Conservation (phyloP, 1,140 invertebrate species). For the Colletes gigas region DNA sequence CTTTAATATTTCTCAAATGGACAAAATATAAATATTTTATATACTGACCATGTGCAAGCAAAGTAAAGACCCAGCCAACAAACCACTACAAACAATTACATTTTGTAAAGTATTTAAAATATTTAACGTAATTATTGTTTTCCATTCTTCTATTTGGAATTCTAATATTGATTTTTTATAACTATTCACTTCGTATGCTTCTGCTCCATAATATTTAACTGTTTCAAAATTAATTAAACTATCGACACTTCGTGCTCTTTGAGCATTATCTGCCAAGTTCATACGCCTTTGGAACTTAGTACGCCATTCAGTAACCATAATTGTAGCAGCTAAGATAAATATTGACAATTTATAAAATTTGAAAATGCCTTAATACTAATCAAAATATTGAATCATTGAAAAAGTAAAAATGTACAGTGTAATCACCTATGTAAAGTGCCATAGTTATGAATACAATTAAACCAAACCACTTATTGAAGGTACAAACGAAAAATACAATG, state of each 20-base stretch:
- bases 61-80: slow-evolving; percentile 92
- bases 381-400: background rate
- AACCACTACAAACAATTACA: slow-evolving; percentile 92
- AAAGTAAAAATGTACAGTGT: slow-evolving; percentile 12
- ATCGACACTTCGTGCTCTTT: slow-evolving; percentile 95
- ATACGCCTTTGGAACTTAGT: slow-evolving; percentile 96
- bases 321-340: slow-evolving; percentile 86
- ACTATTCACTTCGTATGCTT: slow-evolving; percentile 92
- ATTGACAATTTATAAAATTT: slow-evolving; percentile 10
- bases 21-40: background rate
- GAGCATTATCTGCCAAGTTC: slow-evolving; percentile 96
- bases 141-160: slow-evolving; percentile 95
- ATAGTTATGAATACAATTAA: slow-evolving; percentile 96
- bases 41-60: slow-evolving; percentile 89
- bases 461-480: slow-evolving; percentile 96
- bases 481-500: slow-evolving; percentile 91
- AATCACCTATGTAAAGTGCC: slow-evolving; percentile 94
- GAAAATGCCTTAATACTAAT: background rate
- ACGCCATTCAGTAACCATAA: slow-evolving; percentile 96
- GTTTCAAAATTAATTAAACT: slow-evolving; percentile 99
- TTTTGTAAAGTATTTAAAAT: slow-evolving; percentile 95
- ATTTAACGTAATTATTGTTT: slow-evolving; percentile 91
- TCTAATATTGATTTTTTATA: slow-evolving; percentile 91
- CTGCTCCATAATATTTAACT: slow-evolving; percentile 98
- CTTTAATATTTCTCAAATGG: background rate